Conservation (phyloP, 2,797 vertebrate genomes). For the Gymnopithys bicolor region DNA sequence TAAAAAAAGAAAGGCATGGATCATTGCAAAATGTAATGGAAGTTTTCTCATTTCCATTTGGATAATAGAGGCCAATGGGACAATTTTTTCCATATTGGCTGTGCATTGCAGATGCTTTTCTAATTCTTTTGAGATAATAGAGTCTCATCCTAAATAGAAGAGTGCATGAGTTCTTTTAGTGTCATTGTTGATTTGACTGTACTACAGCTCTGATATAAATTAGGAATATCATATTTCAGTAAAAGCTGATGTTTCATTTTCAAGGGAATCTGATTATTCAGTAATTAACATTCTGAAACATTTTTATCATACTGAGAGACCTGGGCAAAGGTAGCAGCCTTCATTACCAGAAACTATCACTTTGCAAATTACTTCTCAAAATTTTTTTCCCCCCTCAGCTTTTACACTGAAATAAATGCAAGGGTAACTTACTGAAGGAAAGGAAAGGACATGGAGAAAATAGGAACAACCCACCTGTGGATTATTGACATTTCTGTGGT, state of each 20-base stretch:
- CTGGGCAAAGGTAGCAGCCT: slow-evolving; percentile 39
- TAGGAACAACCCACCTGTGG: background rate
- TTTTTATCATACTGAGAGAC: slow-evolving; percentile 25
- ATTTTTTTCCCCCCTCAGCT: background rate
- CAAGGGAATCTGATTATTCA: slow-evolving; percentile 25
- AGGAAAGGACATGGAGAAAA: background rate
- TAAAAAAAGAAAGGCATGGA: slow-evolving; percentile 14
- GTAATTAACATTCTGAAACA: slow-evolving; percentile 55
- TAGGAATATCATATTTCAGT: background rate
- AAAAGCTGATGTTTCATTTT: background rate
- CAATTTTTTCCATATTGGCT: background rate
- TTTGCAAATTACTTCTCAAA: slow-evolving; percentile 44
- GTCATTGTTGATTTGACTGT: background rate
- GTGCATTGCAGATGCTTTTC: background rate
- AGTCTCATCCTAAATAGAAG: background rate
- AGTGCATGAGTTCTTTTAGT: background rate
- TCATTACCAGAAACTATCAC: slow-evolving; percentile 35
- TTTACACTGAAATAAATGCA: background rate
- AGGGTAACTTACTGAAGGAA: background rate
- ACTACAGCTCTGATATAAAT: background rate
- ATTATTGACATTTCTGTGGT: background rate
- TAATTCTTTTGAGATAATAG: slow-evolving; percentile 28
- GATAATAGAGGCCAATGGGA: slow-evolving; percentile 44
- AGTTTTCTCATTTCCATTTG: slow-evolving; percentile 30
- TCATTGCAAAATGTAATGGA: slow-evolving; percentile 27